phyloP scores from a whole-genome alignment of 2,888 invertebrate species.

The Drosophila borborema region DNA sequence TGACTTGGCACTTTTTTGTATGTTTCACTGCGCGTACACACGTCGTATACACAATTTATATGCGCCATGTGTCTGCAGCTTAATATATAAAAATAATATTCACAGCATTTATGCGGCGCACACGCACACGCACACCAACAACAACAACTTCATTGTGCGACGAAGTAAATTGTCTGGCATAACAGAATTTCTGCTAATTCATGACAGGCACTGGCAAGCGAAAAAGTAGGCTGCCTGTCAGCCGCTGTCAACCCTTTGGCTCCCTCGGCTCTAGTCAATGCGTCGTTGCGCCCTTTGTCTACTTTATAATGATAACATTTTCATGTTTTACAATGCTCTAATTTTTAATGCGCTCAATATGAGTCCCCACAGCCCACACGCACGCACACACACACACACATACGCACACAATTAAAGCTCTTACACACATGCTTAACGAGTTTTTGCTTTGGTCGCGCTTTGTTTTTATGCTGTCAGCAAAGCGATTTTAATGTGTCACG shows the following conservation, averaged over 20 bases:
- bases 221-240: not conserved
- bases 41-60: conserved; percentile 21
- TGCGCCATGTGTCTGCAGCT: conserved; percentile 23
- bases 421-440: conserved; percentile 34
- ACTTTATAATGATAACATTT: conserved; percentile 81
- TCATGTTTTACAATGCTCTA: conserved; percentile 77
- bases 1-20: conserved; percentile 62
- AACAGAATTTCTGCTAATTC: conserved; percentile 59
- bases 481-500: conserved; percentile 70
- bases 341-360: conserved; percentile 70
- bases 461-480: conserved; percentile 56
- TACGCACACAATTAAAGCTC: not conserved
- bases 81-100: conserved; percentile 48
- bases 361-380: conserved; percentile 43
- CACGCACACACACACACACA: conserved; percentile 4
- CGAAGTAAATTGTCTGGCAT: conserved; percentile 45
- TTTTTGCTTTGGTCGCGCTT: conserved; percentile 32
- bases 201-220: conserved; percentile 33
- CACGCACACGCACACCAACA: not conserved
- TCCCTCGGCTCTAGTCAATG: conserved; percentile 35
- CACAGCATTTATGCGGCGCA: conserved; percentile 27
- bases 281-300: conserved; percentile 60
- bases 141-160: conserved; percentile 46
- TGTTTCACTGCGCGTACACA: conserved; percentile 11
- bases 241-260: conserved; percentile 4